These are phyloP conservation scores for Temnothorax curvispinosus DNA, from an alignment of 1,140 invertebrate genomes.

Conservation along the genomic window DNA sequence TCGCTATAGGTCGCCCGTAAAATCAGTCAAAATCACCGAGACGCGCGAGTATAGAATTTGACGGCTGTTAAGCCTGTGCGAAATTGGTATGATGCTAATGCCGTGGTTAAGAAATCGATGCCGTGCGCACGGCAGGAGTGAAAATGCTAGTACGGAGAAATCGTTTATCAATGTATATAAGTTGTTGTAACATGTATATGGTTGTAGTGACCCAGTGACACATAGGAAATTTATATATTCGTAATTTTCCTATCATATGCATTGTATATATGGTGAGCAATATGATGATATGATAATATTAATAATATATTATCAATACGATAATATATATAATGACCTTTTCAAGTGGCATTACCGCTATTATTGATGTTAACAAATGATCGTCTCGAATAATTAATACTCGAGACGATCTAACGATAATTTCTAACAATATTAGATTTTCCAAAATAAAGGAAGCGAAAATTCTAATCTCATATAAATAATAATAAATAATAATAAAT, in stretches of 20 bases:
- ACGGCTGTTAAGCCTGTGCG: slow-evolving; percentile 28
- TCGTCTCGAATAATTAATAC: not conserved
- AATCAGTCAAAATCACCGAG: not conserved
- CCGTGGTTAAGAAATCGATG: slow-evolving; percentile 53
- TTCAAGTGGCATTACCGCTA: not conserved
- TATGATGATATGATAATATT: too few relatives aligned
- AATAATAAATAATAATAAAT: too few relatives aligned
- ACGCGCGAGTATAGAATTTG: slow-evolving; percentile 9
- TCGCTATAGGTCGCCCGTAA: not conserved
- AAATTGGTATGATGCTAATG: slow-evolving; percentile 50
- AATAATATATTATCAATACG: too few relatives aligned
- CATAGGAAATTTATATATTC: slow-evolving; percentile 16
- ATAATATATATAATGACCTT: slow-evolving; percentile 1
- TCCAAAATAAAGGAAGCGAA: not conserved
- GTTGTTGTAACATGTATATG: not conserved
- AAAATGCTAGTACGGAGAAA: slow-evolving; percentile 41
- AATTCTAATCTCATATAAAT: not conserved
- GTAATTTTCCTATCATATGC: slow-evolving; percentile 10
- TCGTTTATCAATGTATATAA: slow-evolving; percentile 38
- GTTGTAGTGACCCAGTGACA: slow-evolving; percentile 35
- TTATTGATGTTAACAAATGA: not conserved
- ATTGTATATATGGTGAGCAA: not conserved
- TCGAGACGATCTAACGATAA: too few relatives aligned
- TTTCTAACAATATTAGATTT: too few relatives aligned
- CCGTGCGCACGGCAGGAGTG: slow-evolving; percentile 28